Evolutionary conservation across 2,888 invertebrate species (phyloP), one percentile per base, ranked within the genome.

Genomic region (Lydus trimaculatus): DNA sequence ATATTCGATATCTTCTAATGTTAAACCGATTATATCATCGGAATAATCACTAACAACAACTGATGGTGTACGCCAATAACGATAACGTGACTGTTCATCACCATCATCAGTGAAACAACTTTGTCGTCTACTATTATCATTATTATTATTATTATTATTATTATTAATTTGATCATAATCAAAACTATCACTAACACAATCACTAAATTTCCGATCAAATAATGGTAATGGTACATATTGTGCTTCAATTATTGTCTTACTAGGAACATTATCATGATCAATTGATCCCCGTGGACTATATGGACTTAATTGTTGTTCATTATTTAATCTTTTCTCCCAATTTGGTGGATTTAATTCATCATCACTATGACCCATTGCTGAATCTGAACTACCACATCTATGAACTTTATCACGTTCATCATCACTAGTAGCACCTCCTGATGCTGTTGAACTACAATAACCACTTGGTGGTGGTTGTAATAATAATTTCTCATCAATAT

Each of bases 11-110:
- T 90, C 89, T 76, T 90, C 90, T 58, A 89, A 83, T 31, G 88
- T 89, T 20, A 89, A 84, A 62, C 88, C 88, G 76, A 88, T 85
- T 7, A 89, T 85, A 78, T 91, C 94, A 79, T 94, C 94, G 0
- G 94, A 94, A 80, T 94, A 94, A 83, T 95, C 95, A 80, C 94
- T 94, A 56, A 95, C 94, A 3, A 95, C 94, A 59, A 95, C 94
- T 65, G 94, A 94, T 0, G 95, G 95, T 0, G 94, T 94, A 69
- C 94, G 86, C 84, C 93, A 92, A 78, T 91, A 93, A 5, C 90
- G 85, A 65, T 87, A 79, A 87, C 79, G 76, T 85, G 87, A 73
- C 28, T 73, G 72, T 67, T 85, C 84, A 43, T 84, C 88, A 80
- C 73, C 87, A 75, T 86, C 84, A 65, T 88, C 87, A 17, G 87